These are phyloP conservation scores for Squalus acanthias DNA, from an alignment of 2,797 vertebrate genomes.

Conservation along the genomic window DNA sequence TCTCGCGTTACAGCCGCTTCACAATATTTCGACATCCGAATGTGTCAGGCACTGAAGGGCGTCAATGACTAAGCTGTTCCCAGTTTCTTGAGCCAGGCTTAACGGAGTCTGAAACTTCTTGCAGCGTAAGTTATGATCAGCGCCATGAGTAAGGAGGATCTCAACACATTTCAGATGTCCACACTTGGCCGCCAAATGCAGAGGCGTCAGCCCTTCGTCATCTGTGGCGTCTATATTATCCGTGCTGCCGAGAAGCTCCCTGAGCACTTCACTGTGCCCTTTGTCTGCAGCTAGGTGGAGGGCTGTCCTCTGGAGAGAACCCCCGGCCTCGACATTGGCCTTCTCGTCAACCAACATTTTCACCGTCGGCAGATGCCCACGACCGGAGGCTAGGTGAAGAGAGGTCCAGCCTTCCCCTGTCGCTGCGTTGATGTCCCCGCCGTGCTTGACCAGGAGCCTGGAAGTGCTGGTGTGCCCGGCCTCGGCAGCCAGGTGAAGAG, in stretches of 20 bases:
- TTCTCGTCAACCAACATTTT: conserved; percentile 79
- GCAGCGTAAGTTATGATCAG: conserved; percentile 45
- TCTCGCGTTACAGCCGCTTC: not conserved
- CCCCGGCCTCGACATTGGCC: conserved; percentile 57
- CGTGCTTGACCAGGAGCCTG: conserved; percentile 79
- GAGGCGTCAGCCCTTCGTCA: conserved; percentile 63
- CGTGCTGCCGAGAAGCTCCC: conserved; percentile 63
- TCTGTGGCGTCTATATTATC: conserved; percentile 60
- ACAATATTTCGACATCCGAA: not conserved
- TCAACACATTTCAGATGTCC: conserved; percentile 64
- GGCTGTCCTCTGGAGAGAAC: conserved; percentile 58
- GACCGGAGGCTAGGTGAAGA: conserved; percentile 76
- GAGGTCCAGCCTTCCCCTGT: conserved; percentile 72
- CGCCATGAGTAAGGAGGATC: conserved; percentile 63
- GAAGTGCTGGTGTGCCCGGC: conserved; percentile 94
- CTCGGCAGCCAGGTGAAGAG: conserved; percentile 82
- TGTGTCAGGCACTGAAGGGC: not conserved
- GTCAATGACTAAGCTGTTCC: conserved; percentile 6
- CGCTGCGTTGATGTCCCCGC: conserved; percentile 60
- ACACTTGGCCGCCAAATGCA: conserved; percentile 71
- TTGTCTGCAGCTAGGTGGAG: conserved; percentile 75
- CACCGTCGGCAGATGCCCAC: conserved; percentile 74
- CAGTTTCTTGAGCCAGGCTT: conserved; percentile 45
- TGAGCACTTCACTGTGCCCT: conserved; percentile 73
- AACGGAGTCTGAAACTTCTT: conserved; percentile 46